Evolutionary conservation across 2,797 vertebrate genomes (phyloP), one percentile per base, ranked within the genome.

Genomic region (Salarias fasciatus): DNA sequence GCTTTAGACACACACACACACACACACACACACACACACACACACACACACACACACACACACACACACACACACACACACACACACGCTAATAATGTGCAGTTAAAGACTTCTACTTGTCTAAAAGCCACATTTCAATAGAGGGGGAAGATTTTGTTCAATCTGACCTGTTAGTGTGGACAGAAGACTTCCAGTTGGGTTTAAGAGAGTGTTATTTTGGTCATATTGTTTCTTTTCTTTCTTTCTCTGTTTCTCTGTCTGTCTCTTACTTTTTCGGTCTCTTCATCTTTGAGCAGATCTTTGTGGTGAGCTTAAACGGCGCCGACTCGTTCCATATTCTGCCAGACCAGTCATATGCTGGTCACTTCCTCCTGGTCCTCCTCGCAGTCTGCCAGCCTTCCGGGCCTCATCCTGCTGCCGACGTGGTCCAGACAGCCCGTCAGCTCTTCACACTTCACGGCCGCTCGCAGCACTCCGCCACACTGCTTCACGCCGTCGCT

Each of bases 201-300:
- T 75, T 75, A 69, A 59, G 62, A 66, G 54, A 67, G 69, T 82
- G 78, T 87, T 89, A 82, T 90, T 91, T 82, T 78, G 79, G 82
- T 86, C 69, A 69, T 36, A 76, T 75, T 78, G 82, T 80, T 87
- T 81, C 69, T 80, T 49, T 46, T 63, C 53, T 75, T 61, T 82
- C 53, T 51, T 49, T 40, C 35, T 64, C 31, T 24, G 28, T 71
- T 18, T 60, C 33, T 48, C 11, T 53, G 31, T 52, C 37, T 48
- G 13, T 51, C 29, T 63, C 24, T 33, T n/a, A 43, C 8, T 44
- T 13, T 15, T 35, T 64, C 18, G 24, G 3, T 3, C 24, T 38
- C 46, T 58, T 37, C 30, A 18, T 72, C 36, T 52, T 51, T 73
- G 45, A n/a, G n/a, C n/a, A n/a, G n/a, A n/a, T 52, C 37, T 11